Base-by-base conservation (phyloP, 2,113 vertebrate genomes). In the Collichthys lucidus region DNA sequence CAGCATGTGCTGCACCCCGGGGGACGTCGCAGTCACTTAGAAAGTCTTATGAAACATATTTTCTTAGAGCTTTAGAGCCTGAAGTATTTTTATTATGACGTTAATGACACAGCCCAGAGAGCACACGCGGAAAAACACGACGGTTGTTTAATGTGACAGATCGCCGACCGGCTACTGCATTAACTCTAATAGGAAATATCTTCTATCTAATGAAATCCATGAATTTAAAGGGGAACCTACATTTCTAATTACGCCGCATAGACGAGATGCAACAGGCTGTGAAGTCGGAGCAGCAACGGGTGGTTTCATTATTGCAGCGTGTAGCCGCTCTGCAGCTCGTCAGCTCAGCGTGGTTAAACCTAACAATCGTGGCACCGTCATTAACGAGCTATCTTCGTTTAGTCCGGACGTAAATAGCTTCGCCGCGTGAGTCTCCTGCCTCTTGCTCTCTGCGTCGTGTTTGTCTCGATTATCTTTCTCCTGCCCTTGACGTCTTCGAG, bases 131-230 rank as follows among this genome's bases (percentile, higher is more conserved):
- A n/a, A 57, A 14, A 40, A 40, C 35, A 6, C 15, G 44, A 6
- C n/a, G 24, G 19, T 16, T 44, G 71, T 49, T 40, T 67, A 65
- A 60, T 60, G 29, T 47, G 31, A 78, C 29, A 29, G 4, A 73
- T 69, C 46, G 56, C n/a, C 26, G 49, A n/a, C 8, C n/a, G 47
- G 44, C 40, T 56, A n/a, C 17, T 82, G 44, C 55, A 79, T 82
- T 69, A 55, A 50, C n/a, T 26, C 57, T 59, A 68, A 77, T 11
- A 53, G 26, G 57, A 73, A 75, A 63, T 26, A 53, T 55, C 16
- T 59, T 53, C 17, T 5, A 10, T 44, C 15, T 78, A 74, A 83
- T 80, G 40, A 69, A 75, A 49, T 77, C 19, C 44, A 71, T 78
- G 60, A 14, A 72, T 70, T 79, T 46, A 49, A 29, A 26, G 26